A percentile compares a stretch with the other conserved stretches of the same genome.
phyloP scores from a whole-genome alignment of 2,797 vertebrate species.

The Balearica regulorum region DNA sequence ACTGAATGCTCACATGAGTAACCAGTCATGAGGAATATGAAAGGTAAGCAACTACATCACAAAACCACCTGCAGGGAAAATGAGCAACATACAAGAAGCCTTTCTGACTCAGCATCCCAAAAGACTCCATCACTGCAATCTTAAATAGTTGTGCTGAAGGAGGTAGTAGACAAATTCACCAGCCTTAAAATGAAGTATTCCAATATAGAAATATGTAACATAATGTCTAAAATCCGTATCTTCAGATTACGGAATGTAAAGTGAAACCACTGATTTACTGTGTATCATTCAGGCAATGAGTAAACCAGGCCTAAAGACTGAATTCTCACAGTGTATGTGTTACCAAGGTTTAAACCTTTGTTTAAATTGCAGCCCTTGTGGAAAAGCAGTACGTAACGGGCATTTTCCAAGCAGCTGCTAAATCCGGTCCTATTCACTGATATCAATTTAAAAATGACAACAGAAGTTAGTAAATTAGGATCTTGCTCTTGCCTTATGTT shows the following conservation, averaged over 20 bases:
- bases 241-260: background rate
- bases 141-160: background rate
- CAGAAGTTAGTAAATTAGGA: background rate
- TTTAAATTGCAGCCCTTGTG: background rate
- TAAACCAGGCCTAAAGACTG: background rate
- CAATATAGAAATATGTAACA: background rate
- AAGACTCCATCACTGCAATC: background rate
- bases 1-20: background rate
- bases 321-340: background rate
- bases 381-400: background rate
- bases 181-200: background rate
- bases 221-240: background rate
- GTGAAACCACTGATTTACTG: background rate
- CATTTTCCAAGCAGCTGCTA: background rate
- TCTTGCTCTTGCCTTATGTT: background rate
- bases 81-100: background rate
- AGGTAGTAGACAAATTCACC: background rate
- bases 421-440: background rate
- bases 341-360: background rate
- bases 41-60: background rate
- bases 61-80: fast-evolving
- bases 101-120: background rate
- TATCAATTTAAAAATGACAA: background rate
- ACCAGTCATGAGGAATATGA: background rate
- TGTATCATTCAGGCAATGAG: background rate